phyloP scores from a whole-genome alignment of 2,888 invertebrate species.

The Odontothrips loti region DNA sequence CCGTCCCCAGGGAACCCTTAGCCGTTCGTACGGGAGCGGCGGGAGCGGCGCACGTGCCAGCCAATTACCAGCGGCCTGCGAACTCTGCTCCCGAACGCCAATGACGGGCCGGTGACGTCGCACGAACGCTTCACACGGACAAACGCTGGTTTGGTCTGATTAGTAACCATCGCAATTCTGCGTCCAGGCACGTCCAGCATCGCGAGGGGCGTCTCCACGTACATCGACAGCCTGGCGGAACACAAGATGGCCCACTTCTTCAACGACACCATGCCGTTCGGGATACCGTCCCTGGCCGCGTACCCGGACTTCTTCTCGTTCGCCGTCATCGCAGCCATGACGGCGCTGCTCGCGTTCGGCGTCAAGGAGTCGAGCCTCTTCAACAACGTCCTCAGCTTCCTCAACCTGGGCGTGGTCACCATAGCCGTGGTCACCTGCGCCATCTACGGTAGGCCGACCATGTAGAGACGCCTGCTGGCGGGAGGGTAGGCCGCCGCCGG shows the following conservation, averaged over 20 bases:
- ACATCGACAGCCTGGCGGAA: slow-evolving; percentile 62
- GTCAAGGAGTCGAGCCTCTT: slow-evolving; percentile 77
- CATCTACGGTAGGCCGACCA: slow-evolving; percentile 61
- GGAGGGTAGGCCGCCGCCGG: no score
- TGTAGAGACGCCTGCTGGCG: no score
- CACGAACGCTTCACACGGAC: no score
- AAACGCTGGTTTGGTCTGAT: no score
- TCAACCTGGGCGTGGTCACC: slow-evolving; percentile 77
- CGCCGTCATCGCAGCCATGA: background rate
- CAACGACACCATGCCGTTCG: slow-evolving; percentile 55
- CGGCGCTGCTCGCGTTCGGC: slow-evolving; percentile 59
- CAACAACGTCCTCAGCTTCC: slow-evolving; percentile 85
- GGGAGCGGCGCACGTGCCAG: no score
- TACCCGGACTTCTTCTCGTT: slow-evolving; percentile 21
- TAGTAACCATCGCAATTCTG: no score
- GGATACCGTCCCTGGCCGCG: slow-evolving; percentile 49
- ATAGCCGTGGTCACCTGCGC: slow-evolving; percentile 80
- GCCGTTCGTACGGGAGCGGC: no score
- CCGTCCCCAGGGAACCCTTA: no score
- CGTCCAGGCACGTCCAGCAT: slow-evolving; percentile 67
- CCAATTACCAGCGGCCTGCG: no score
- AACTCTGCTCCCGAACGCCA: no score
- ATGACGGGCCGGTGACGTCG: no score
- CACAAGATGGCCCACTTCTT: slow-evolving; percentile 58
- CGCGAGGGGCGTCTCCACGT: slow-evolving; percentile 67